Base-by-base conservation (phyloP, 1,140 invertebrate species). In the Drosophila sproati region DNA sequence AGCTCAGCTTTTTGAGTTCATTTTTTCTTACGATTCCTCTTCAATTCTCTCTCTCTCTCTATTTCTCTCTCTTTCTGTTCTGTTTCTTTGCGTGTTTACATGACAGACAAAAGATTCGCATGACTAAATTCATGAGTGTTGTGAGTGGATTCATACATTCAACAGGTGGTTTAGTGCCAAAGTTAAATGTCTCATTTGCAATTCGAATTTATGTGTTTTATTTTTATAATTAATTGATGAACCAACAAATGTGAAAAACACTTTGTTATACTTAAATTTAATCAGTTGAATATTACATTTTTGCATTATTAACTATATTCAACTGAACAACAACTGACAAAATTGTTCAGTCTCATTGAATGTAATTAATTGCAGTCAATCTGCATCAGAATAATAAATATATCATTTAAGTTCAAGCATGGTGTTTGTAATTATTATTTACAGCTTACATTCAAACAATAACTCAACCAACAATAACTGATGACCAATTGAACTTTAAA, bases 41-140 rank as follows among this genome's bases (percentile, higher is more conserved):
- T 31, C 43, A 2, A 35, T 37, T 51, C 41, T 35, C 5, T 39
- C 35, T 43, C 47, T 35, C 43, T 57, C 50, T 52, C 7, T 50
- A 29, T 37, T 56, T 62, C 32, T 28, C 32, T 20, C 20, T 20
- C 20, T 20, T 20, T 20, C 20, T 34, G 41, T 69, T 41, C 20
- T 66, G 62, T 56, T 83, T 75, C 63, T 5, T 51, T 68, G 35
- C 77, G 41, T 80, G 64, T 85, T 81, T 85, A 66, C 60, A 68
- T 60, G 55, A 59, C 52, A 68, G 48, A 32, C 1, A 41, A 57
- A 52, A 20, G 45, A 47, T 45, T 54, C 29, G 6, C 2, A 59
- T 3, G 32, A 55, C 7, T 45, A 57, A 35, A 47, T 34, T n/a
- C 51, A 39, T 50, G 7, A 62, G 56, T 48, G 35, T 34, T 55